phyloP scores from a whole-genome alignment of 2,888 invertebrate species.

The Bedellia somnulentella region DNA sequence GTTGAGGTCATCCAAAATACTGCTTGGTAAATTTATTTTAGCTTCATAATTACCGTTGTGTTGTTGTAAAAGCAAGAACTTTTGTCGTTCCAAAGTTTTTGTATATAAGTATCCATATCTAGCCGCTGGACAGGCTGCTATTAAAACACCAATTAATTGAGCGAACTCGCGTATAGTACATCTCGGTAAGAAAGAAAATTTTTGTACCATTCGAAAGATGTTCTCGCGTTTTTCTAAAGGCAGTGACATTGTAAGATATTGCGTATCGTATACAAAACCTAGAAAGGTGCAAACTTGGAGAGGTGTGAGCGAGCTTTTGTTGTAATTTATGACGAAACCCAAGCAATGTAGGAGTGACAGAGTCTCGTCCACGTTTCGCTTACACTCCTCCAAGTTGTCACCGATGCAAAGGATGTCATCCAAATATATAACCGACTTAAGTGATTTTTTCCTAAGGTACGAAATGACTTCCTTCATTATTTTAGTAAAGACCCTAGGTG shows the following conservation, averaged over 20 bases:
- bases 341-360: constrained; percentile 3
- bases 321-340: constrained; percentile 5
- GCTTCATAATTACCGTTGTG: constrained; percentile 1
- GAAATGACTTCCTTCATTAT: constrained; percentile 6
- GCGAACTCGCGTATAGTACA: constrained; percentile 4
- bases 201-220: not conserved
- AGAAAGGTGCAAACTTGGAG: constrained; percentile 1
- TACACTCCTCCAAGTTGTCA: constrained; percentile 2
- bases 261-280: constrained; percentile 5
- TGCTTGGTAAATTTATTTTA: constrained; percentile 1
- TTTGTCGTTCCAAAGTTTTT: constrained; percentile 3
- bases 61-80: constrained; percentile 1
- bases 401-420: constrained; percentile 4
- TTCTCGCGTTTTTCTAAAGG: constrained; percentile 4
- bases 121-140: constrained; percentile 2
- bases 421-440: constrained; percentile 2
- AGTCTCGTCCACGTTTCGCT: constrained; percentile 3
- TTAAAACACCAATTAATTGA: constrained; percentile 4
- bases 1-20: constrained; percentile 1
- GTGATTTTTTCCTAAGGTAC: constrained; percentile 1
- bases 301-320: constrained; percentile 4
- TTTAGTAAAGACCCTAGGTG: constrained; percentile 4
- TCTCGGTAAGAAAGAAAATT: not conserved
- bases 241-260: constrained; percentile 1
- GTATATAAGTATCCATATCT: constrained; percentile 6